phyloP scores from a whole-genome alignment of 1,140 invertebrate species.

The Archivesica marissinica region DNA sequence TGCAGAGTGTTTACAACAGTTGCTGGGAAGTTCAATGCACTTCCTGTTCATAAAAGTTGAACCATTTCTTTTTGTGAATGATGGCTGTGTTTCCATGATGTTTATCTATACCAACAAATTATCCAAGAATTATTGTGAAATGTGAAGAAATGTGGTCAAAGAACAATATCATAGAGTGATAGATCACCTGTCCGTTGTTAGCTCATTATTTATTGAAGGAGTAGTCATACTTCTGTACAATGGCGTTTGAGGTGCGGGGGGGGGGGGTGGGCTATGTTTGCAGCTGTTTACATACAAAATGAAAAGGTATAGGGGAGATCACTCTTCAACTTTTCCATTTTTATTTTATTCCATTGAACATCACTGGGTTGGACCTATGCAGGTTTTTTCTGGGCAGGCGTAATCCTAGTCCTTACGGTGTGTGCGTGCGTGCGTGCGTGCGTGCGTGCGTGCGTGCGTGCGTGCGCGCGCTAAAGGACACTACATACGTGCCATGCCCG shows the following conservation, averaged over 20 bases:
- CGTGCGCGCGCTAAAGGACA: too few relatives aligned
- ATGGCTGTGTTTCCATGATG: conserved; percentile 9
- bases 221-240: not conserved
- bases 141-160: conserved; percentile 13
- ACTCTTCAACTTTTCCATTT: too few relatives aligned
- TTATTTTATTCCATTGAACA: too few relatives aligned
- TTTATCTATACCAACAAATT: conserved; percentile 16
- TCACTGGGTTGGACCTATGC: too few relatives aligned
- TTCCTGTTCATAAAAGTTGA: not conserved
- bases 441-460: too few relatives aligned
- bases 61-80: not conserved
- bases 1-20: not conserved
- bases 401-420: too few relatives aligned
- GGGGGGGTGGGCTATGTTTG: too few relatives aligned
- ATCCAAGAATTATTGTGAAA: not conserved
- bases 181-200: conserved; percentile 5
- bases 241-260: not conserved
- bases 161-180: not conserved
- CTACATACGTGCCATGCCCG: too few relatives aligned
- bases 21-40: conserved; percentile 27
- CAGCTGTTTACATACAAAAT: not conserved
- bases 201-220: not conserved
- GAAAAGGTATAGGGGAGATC: conserved; percentile 4
- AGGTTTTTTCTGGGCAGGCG: too few relatives aligned
- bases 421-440: too few relatives aligned